Conservation (phyloP, 2,797 vertebrate genomes). For the Myripristis murdjan region DNA sequence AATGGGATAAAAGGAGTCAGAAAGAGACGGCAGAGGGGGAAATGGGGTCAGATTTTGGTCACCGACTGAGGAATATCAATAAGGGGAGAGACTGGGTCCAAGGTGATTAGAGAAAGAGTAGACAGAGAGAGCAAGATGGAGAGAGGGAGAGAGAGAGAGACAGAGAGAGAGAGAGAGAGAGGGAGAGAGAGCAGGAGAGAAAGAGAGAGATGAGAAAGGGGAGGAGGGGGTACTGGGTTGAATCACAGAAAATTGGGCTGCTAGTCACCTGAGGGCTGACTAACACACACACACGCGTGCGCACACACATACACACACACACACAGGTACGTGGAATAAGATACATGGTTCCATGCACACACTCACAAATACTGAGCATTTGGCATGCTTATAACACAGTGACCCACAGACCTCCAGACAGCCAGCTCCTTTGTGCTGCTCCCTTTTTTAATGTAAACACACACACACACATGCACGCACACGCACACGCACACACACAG, state of each 20-base stretch:
- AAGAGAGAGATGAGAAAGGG: no score
- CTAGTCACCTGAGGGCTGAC: slow-evolving; percentile 48
- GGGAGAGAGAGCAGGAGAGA: no score
- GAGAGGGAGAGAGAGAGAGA: background rate
- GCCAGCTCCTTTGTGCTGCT: no score
- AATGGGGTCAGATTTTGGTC: slow-evolving; percentile 38
- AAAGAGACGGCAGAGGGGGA: slow-evolving; percentile 9
- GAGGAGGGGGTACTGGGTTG: no score
- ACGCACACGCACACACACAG: slow-evolving; percentile 19
- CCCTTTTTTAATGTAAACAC: background rate
- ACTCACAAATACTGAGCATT: background rate
- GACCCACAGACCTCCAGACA: background rate
- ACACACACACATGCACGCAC: background rate
- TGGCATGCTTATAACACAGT: background rate
- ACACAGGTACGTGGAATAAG: background rate
- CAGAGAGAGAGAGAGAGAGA: slow-evolving; percentile 1
- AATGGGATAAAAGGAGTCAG: slow-evolving; percentile 14
- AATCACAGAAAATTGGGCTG: slow-evolving; percentile 51
- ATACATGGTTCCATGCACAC: no score
- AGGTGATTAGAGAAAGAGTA: slow-evolving; percentile 35
- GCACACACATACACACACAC: background rate
- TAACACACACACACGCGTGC: slow-evolving; percentile 30
- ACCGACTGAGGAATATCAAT: slow-evolving; percentile 45
- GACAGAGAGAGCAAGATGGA: background rate
- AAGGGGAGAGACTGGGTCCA: slow-evolving; percentile 18